Conservation (phyloP, 2,888 invertebrate genomes). For the Trilocha varians region DNA sequence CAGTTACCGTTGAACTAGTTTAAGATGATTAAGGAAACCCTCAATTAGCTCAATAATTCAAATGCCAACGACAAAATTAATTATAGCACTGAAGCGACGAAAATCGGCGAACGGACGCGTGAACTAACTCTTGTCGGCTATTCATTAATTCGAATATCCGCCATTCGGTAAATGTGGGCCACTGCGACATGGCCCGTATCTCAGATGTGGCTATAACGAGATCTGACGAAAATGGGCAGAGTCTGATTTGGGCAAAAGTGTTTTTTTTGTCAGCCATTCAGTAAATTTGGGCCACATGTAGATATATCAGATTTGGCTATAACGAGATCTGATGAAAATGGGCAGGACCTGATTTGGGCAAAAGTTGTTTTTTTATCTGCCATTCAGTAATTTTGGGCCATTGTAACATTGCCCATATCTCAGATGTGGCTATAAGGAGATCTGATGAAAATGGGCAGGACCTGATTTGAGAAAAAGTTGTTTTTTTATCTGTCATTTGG, state of each 20-base stretch:
- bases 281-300: too few species aligned
- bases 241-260: too few species aligned
- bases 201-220: slow-evolving; percentile 19
- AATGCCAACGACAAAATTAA: not conserved
- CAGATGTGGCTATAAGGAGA: slow-evolving; percentile 19
- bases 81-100: not conserved
- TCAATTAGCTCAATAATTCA: too few species aligned
- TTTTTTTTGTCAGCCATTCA: too few species aligned
- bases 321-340: too few species aligned
- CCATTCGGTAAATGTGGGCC: slow-evolving; percentile 16
- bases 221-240: slow-evolving; percentile 20
- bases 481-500: too few species aligned
- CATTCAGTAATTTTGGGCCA: slow-evolving; percentile 16
- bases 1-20: too few species aligned
- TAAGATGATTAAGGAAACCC: too few species aligned
- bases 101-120: not conserved
- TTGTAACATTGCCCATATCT: slow-evolving; percentile 17
- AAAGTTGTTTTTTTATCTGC: too few species aligned
- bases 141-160: slow-evolving; percentile 45
- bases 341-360: too few species aligned
- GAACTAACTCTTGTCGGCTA: not conserved
- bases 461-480: too few species aligned
- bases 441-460: slow-evolving; percentile 20
- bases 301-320: too few species aligned
- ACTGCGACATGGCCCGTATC: slow-evolving; percentile 17